Evolutionary conservation across 2,797 vertebrate species (phyloP), one percentile per base, ranked within the genome.

Genomic region (Prionace glauca): DNA sequence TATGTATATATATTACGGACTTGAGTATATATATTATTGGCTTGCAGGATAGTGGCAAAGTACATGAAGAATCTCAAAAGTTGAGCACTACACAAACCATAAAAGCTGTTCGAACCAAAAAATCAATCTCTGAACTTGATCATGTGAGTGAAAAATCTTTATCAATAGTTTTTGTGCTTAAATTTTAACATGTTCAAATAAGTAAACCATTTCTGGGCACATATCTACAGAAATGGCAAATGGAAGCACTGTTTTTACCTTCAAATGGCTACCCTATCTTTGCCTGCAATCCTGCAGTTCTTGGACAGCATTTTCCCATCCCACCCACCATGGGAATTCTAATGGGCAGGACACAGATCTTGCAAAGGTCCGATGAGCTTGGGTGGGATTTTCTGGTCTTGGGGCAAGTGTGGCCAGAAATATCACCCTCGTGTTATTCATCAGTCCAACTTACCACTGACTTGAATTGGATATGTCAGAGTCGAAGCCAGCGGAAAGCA

Each of bases 41-140:
- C 41, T 74, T 0, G 24, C 93, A 32, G 12, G 69, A 77, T 32
- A 95, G 14, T 56, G 71, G 36, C 50, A 69, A 74, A 77, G 36
- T 29, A 14, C 29, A 77, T 56, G 41, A 50, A 26, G 93, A 95
- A 77, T 45, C 69, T 50, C 69, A 95, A n/a, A 95, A 95, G 93
- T 95, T 32, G 41, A 95, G 93, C 71, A 95, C 50, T 18, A 77
- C 93, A 14, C 69, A 74, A 29, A 14, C 20, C 29, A n/a, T 95
- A 74, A 95, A 95, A 95, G 45, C 93, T 56, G 69, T 72, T 56
- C 71, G 93, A 77, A 26, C 36, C 26, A 95, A 95, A 95, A 95
- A 95, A 24, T 20, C 71, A 20, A 56, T 95, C 71, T 95, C 93
- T 74, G 36, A 95, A 95, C 24, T 95, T 56, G 14, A 95, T 72